These are phyloP conservation scores for Aspiorhynchus laticeps DNA, from an alignment of 2,113 vertebrate species.

Conservation along the genomic window DNA sequence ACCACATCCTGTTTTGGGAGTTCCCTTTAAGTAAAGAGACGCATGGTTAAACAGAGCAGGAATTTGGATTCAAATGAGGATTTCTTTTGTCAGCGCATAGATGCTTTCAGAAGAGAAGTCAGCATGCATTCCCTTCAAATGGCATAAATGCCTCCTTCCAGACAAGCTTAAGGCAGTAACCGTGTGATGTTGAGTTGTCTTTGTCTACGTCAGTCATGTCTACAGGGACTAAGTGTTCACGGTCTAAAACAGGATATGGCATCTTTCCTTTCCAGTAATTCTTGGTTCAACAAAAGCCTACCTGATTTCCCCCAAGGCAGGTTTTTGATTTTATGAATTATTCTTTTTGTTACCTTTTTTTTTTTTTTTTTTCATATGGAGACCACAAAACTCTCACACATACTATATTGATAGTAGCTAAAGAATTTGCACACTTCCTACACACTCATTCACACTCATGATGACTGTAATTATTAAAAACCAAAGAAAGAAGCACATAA, in stretches of 20 bases:
- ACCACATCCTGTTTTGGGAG: constrained; percentile 10
- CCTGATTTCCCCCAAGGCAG: constrained; percentile 51
- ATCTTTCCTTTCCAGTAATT: constrained; percentile 55
- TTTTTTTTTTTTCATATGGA: constrained; percentile 43
- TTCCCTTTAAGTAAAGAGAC: constrained; percentile 10
- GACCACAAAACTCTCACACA: constrained; percentile 57
- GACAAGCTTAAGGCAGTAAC: constrained; percentile 44
- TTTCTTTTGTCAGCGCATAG: constrained; percentile 21
- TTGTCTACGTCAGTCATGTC: constrained; percentile 32
- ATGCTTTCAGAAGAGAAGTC: constrained; percentile 33
- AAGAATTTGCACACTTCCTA: constrained; percentile 36
- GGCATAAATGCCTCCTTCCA: constrained; percentile 41
- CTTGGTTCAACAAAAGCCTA: constrained; percentile 50
- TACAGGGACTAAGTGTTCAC: constrained; percentile 25
- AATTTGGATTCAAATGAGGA: constrained; percentile 18
- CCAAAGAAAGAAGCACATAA: constrained; percentile 53
- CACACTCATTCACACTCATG: constrained; percentile 36
- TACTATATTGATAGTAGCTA: constrained; percentile 46
- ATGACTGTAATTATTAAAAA: constrained; percentile 45
- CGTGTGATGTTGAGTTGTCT: constrained; percentile 11
- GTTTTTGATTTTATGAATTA: constrained; percentile 48
- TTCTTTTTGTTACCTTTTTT: constrained; percentile 49
- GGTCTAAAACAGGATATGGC: constrained; percentile 62
- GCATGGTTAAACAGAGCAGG: constrained; percentile 20
- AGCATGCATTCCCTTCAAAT: constrained; percentile 44